These are phyloP conservation scores for Amphimallon solstitiale DNA, from an alignment of 2,888 invertebrate genomes.

Conservation along the genomic window DNA sequence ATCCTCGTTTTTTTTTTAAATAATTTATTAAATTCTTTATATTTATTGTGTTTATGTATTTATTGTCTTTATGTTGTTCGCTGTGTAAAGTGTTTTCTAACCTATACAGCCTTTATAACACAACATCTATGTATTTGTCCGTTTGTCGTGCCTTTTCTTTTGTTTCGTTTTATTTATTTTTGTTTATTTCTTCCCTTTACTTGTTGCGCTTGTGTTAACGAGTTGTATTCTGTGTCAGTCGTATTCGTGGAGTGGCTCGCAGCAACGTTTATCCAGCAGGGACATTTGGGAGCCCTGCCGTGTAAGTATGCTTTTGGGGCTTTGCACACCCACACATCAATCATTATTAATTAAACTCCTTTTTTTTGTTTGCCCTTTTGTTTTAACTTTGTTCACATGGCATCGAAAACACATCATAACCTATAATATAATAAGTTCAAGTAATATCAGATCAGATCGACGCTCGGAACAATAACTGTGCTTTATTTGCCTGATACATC, in stretches of 20 bases:
- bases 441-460: no score
- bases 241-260: slow-evolving; percentile 86
- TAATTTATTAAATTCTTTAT: no score
- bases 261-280: slow-evolving; percentile 76
- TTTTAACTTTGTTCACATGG: slow-evolving; percentile 38
- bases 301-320: slow-evolving; percentile 56
- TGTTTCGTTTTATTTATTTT: slow-evolving; percentile 32
- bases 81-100: no score
- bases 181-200: background rate
- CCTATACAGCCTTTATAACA: no score
- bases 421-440: no score
- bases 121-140: slow-evolving; percentile 12
- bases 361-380: slow-evolving; percentile 38
- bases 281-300: slow-evolving; percentile 69
- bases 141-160: slow-evolving; percentile 4
- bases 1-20: no score
- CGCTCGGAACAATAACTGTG: no score
- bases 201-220: slow-evolving; percentile 50
- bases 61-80: no score
- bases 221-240: slow-evolving; percentile 67
- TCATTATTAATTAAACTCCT: slow-evolving; percentile 23
- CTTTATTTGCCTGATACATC: no score
- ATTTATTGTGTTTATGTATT: no score
- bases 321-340: slow-evolving; percentile 33
- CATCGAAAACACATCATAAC: no score